Conservation (phyloP, 2,888 invertebrate genomes). For the Platycheirus rosarum region DNA sequence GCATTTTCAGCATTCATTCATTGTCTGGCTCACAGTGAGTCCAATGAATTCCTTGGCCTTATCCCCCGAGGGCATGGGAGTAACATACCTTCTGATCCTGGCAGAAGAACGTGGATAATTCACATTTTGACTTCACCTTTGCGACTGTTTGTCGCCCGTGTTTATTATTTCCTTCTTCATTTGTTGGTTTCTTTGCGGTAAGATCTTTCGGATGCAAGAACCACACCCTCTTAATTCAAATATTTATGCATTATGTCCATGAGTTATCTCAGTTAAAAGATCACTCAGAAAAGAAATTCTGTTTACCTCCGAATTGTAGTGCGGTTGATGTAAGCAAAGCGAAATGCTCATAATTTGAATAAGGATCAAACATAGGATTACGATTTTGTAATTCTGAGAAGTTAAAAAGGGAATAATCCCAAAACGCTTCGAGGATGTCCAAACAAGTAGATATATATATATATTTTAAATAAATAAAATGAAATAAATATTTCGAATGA, state of each 20-base stretch:
- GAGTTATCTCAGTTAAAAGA: slow-evolving; percentile 55
- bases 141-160: slow-evolving; percentile 54
- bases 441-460: no score
- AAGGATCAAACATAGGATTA: slow-evolving; percentile 50
- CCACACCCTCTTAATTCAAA: slow-evolving; percentile 66
- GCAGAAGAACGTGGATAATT: slow-evolving; percentile 45
- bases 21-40: slow-evolving; percentile 22
- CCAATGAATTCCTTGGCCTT: slow-evolving; percentile 53
- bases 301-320: slow-evolving; percentile 30
- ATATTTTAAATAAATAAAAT: no score
- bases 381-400: slow-evolving; percentile 50
- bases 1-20: slow-evolving; percentile 49
- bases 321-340: slow-evolving; percentile 2
- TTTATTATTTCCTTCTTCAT: slow-evolving; percentile 29
- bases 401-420: not conserved
- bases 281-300: slow-evolving; percentile 45
- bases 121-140: slow-evolving; percentile 49
- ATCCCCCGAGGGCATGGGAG: slow-evolving; percentile 28
- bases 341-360: slow-evolving; percentile 38
- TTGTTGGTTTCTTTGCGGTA: slow-evolving; percentile 48
- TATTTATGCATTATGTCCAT: slow-evolving; percentile 48
- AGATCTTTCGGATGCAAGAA: slow-evolving; percentile 36
- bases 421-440: not conserved
- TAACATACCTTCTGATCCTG: slow-evolving; percentile 47
- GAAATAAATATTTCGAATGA: no score